Evolutionary conservation across 1,140 invertebrate species (phyloP).

Genomic region (Drosophila melanica): DNA sequence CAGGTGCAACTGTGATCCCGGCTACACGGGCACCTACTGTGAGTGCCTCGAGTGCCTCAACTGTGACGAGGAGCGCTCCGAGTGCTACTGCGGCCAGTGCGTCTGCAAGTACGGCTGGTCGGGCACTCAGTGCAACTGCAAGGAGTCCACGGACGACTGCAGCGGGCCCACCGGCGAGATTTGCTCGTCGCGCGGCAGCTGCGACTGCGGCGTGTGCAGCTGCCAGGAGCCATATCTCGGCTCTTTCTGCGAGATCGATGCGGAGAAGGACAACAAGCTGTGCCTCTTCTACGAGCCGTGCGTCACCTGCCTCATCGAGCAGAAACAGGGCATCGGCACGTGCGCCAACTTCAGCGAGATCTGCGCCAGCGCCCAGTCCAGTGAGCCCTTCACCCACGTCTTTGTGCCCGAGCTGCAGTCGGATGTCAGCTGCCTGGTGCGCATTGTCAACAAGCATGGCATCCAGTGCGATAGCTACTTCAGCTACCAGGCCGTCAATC

Average conservation of each 20-base stretch:
- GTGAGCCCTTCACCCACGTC: conserved; percentile 51
- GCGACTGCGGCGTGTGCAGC: conserved; percentile 89
- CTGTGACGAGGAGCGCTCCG: conserved; percentile 86
- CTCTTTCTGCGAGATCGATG: conserved; percentile 72
- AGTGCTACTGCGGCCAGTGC: conserved; percentile 91
- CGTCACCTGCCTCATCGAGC: conserved; percentile 69
- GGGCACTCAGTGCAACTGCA: conserved; percentile 67
- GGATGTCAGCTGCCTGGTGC: conserved; percentile 79
- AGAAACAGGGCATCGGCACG: conserved; percentile 52
- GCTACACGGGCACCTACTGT: conserved; percentile 85
- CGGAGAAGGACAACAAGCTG: conserved; percentile 76
- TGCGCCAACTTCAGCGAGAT: conserved; percentile 66
- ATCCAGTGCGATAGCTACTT: conserved; percentile 85
- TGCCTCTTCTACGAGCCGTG: conserved; percentile 79
- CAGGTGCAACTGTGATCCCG: conserved; percentile 84
- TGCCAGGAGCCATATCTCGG: conserved; percentile 85
- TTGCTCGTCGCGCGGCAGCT: conserved; percentile 88
- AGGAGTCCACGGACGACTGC: conserved; percentile 59
- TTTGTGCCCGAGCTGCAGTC: conserved; percentile 65
- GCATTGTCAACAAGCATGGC: conserved; percentile 82
- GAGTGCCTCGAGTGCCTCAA: conserved; percentile 84
- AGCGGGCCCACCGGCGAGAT: conserved; percentile 84
- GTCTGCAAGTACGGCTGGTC: conserved; percentile 89
- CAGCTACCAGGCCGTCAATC: conserved; percentile 83
- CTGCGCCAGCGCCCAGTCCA: conserved; percentile 54